phyloP scores from a whole-genome alignment of 2,113 vertebrate genomes.

The Ptyas mucosa region DNA sequence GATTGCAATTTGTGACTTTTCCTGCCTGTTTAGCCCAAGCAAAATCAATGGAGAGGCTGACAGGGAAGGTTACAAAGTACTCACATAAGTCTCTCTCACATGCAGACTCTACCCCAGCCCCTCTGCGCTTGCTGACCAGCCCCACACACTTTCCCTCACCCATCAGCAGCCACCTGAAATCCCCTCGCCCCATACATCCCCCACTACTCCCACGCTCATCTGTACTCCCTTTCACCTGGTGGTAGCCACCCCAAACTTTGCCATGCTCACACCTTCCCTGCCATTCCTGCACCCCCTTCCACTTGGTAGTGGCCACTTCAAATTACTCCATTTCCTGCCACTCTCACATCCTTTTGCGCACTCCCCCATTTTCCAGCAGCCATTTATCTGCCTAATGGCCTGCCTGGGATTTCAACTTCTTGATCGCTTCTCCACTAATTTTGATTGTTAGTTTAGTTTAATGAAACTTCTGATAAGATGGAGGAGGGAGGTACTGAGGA shows the following conservation, averaged over 20 bases:
- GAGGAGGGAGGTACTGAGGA: background rate
- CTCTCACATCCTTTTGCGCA: background rate
- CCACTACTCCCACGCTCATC: background rate
- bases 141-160: background rate
- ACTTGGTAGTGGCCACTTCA: background rate
- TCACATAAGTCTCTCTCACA: background rate
- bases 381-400: background rate
- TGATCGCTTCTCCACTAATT: background rate
- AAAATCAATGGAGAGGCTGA: background rate
- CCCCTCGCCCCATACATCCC: background rate
- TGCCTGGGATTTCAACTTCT: background rate
- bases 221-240: background rate
- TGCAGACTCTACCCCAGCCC: background rate
- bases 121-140: background rate
- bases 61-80: background rate
- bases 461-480: background rate
- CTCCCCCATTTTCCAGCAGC: background rate
- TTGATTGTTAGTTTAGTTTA: background rate
- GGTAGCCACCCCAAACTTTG: background rate
- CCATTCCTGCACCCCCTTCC: background rate
- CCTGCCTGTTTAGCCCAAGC: background rate
- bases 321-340: background rate
- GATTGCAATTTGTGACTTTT: background rate
- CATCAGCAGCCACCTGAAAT: background rate
- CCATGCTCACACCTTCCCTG: background rate